Evolutionary conservation across 2,797 vertebrate species (phyloP).

Genomic region (Centropyge bicolor): DNA sequence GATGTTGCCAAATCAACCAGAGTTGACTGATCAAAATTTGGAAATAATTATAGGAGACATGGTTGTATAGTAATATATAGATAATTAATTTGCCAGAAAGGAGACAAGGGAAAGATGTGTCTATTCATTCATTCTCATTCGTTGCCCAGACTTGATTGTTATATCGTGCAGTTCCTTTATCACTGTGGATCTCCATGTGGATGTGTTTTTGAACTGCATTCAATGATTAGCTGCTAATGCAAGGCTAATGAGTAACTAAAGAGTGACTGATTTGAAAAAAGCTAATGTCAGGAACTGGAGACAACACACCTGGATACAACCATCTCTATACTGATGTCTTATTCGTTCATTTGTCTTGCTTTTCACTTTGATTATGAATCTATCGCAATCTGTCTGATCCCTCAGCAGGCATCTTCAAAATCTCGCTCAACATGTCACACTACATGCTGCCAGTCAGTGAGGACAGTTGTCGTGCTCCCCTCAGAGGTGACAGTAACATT

Average conservation of each 20-base stretch:
- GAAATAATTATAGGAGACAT: not conserved
- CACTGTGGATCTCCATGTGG: not conserved
- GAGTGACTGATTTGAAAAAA: not conserved
- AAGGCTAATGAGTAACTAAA: not conserved
- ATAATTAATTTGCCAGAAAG: not conserved
- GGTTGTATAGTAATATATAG: not conserved
- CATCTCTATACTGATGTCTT: not conserved
- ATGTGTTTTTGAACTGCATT: not conserved
- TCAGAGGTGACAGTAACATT: slow-evolving; percentile 21
- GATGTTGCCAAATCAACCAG: too few species aligned
- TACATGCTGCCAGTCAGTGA: slow-evolving; percentile 18
- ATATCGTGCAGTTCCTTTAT: not conserved
- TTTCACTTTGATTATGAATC: slow-evolving; percentile 1
- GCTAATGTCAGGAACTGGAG: not conserved
- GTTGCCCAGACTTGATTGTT: too few species aligned
- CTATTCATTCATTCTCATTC: too few species aligned
- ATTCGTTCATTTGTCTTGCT: not conserved
- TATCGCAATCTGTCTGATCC: not conserved
- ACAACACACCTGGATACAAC: not conserved
- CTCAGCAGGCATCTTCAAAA: not conserved
- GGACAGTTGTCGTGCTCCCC: not conserved
- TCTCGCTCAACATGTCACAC: not conserved
- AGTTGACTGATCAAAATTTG: too few species aligned
- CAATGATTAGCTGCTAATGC: not conserved
- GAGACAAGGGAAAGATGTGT: not conserved